Conservation (phyloP, 1,140 invertebrate species). For the Procambarus virginalis region DNA sequence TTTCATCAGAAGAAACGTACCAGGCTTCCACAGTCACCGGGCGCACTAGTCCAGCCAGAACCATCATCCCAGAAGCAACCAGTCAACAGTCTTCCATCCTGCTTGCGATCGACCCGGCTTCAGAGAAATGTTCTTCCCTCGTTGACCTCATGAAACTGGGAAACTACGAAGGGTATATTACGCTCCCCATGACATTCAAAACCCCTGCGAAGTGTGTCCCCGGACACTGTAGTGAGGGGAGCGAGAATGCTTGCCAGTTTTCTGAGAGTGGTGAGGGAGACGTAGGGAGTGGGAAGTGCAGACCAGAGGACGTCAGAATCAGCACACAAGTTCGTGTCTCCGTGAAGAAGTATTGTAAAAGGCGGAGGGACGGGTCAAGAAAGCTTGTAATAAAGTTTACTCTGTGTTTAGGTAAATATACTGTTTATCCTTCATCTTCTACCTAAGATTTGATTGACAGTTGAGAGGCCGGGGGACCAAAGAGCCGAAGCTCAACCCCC, state of each 20-base stretch:
- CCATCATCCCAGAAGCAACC: slow-evolving; percentile 38
- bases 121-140: slow-evolving; percentile 8
- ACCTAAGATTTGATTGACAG: too few relatives aligned
- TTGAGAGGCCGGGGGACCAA: too few relatives aligned
- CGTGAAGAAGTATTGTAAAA: slow-evolving; percentile 41
- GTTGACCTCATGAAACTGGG: slow-evolving; percentile 55
- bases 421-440: too few relatives aligned
- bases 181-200: slow-evolving; percentile 47
- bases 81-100: slow-evolving; percentile 40
- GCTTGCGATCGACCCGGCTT: slow-evolving; percentile 7
- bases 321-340: slow-evolving; percentile 54
- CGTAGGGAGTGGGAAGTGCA: neutral
- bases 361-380: slow-evolving; percentile 35
- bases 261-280: too few relatives aligned
- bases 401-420: slow-evolving; percentile 54
- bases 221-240: neutral
- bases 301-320: slow-evolving; percentile 12
- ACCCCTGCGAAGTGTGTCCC: neutral
- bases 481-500: too few relatives aligned
- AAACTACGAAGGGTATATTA: slow-evolving; percentile 52
- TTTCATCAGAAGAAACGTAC: neutral
- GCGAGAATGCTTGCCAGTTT: too few relatives aligned
- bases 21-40: neutral
- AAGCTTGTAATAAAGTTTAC: slow-evolving; percentile 55
- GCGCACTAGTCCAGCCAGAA: neutral